Evolutionary conservation across 2,113 vertebrate genomes (phyloP).

Genomic region (Grammomys surdaster): DNA sequence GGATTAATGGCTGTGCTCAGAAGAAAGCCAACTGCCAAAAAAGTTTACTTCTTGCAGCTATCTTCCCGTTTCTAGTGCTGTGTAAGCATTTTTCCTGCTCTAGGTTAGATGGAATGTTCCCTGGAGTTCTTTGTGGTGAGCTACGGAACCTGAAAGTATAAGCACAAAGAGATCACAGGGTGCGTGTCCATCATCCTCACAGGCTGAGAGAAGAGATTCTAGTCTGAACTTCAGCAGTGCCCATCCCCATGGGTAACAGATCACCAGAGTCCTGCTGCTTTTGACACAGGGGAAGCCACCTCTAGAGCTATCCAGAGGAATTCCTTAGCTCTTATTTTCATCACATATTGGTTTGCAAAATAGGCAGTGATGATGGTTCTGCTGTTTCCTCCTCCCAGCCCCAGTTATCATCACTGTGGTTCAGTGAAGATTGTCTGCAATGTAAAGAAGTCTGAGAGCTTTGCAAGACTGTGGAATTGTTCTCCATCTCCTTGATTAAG

Average conservation of each 20-base stretch:
- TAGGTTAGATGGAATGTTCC: background rate
- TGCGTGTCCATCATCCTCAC: background rate
- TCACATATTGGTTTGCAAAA: background rate
- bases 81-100: background rate
- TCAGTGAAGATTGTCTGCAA: background rate
- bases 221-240: background rate
- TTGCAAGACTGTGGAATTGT: background rate
- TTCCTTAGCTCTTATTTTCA: accelerated
- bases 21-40: conserved; percentile 61
- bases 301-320: accelerated
- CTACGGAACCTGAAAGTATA: background rate
- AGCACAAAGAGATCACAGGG: background rate
- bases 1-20: conserved; percentile 57
- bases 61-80: conserved; percentile 33
- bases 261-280: background rate
- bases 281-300: accelerated
- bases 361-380: background rate
- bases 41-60: background rate
- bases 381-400: background rate
- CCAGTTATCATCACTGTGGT: background rate
- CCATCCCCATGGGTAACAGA: accelerated
- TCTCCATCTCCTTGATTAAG: background rate
- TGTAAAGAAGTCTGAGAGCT: background rate
- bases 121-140: background rate
- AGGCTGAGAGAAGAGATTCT: background rate